Evolutionary conservation across 2,888 invertebrate genomes (phyloP), one percentile per base, ranked within the genome.

Genomic region (Agrotis ipsilon): DNA sequence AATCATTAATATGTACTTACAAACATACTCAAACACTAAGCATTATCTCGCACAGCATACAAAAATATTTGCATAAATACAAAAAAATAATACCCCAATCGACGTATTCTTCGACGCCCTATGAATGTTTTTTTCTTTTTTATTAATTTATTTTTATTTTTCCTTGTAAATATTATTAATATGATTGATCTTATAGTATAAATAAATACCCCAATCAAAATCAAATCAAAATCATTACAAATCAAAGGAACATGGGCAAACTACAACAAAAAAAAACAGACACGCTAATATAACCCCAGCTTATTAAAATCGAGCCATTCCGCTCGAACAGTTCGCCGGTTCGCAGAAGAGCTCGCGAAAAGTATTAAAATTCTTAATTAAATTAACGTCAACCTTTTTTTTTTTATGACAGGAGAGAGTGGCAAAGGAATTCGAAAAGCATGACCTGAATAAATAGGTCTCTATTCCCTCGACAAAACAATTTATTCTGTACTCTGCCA

Each of bases 301-400:
- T 68, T 84, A 78, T 81, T 78, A 72, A 82, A 78, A 69, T 61
- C 71, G 62, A 57, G 14, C 62, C 52, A 51, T 77, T 71, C 55
- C 63, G n/a, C 45, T 18, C 46, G 64, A 81, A 75, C 74, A 62
- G 69, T 75, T 72, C 24, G 39, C 59, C 39, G 51, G 32, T 51
- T 70, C 59, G 72, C 81, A 80, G 80, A 82, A 72, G 76, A 90
- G 80, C 87, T 88, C 71, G 80, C 65, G 78, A 86, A 89, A 89
- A 91, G 89, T 89, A 90, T 87, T 85, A 88, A 91, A 91, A 87
- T 89, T 90, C 86, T 85, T 91, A 92, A 91, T 92, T 89, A 89
- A 92, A 92, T 92, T 90, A 92, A 85, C 79, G 73, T 72, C 74
- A 73, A 69, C 63, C 65, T 51, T 75, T 80, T 80, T 75, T 80